Base-by-base conservation (phyloP, 2,888 invertebrate genomes). In the Acronicta leporina region DNA sequence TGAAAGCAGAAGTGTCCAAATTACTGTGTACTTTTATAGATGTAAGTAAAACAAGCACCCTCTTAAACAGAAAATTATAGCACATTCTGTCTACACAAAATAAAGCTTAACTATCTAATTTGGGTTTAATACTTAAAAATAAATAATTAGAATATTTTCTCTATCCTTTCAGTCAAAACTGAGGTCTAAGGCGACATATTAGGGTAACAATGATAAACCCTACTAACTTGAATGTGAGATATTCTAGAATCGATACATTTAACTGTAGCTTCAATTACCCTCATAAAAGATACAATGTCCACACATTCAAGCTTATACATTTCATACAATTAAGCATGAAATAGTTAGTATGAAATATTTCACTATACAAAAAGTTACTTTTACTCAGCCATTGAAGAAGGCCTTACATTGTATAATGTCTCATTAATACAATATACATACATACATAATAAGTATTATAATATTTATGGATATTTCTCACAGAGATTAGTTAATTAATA, bases 381-480 rank as follows among this genome's bases (percentile, higher is more conserved):
- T 68, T 63, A 75, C 63, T 65, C 64, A 63, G 69, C 64, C 57
- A 65, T 57, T 57, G 57, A 64, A 66, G 54, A 52, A 66, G 61
- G 67, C 63, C 58, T 67, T 69, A 73, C 46, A 68, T 61, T 65
- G 57, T 56, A 60, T 65, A 77, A 73, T 65, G 70, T 65, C 62
- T 66, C 70, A 58, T 62, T 60, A 59, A 57, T 75, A 75, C 55
- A 73, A 62, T 62, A 68, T 38, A 64, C 55, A 63, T 33, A 33
- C n/a, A n/a, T n/a, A n/a, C n/a, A n/a, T n/a, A n/a, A n/a, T n/a
- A n/a, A 3, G 33, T 11, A 11, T 33, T 47, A 57, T 70, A 69
- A 77, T 75, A 76, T 76, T 73, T 67, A 67, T 75, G 75, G 74
- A 77, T 73, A 77, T 78, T 75, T 68, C 73, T 73, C 61, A 75